Base-by-base conservation (phyloP, 2,797 vertebrate species). In the Crenichthys baileyi region DNA sequence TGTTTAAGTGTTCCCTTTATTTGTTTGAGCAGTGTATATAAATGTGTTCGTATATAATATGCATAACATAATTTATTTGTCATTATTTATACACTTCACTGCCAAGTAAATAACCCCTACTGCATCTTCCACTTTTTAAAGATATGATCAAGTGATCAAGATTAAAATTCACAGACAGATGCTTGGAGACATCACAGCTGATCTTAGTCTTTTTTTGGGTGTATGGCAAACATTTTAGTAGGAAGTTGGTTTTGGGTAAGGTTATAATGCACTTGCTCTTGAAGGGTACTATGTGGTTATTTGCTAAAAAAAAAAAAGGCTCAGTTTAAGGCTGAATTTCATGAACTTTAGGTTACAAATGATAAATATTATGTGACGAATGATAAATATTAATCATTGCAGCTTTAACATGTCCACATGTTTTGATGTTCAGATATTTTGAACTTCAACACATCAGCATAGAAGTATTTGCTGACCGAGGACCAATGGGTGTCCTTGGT, bases 41-140 rank as follows among this genome's bases (percentile, higher is more conserved):
- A 44, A 18, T n/a, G 7, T 73, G 29, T 75, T 71, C 60, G 75
- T 51, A 71, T 24, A 61, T 9, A 78, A 50, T 60, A 22, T 24
- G 15, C 50, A n/a, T 3, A 0, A 36, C 4, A 36, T 36, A 36
- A 36, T 36, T 51, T 44, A 44, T 7, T 44, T 44, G 4, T 29
- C n/a, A 60, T 60, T 60, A 29, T 24, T 75, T 74, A 24, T 11
- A 73, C 58, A 0, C 3, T 77, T 75, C 56, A 81, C 50, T 80
- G 71, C 56, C 51, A 55, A 50, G 29, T 51, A 0, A 44, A 72
- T 16, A 53, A 61, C 68, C 70, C 72, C 53, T 51, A 29, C 26
- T 46, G 56, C 36, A 63, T 11, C 48, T 48, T 73, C 13, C 4
- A 24, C 9, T 44, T 60, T 26, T 46, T 29, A 8, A 8, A 16